These are phyloP conservation scores for Mylabris sibirica DNA, from an alignment of 2,888 invertebrate genomes.

Conservation along the genomic window DNA sequence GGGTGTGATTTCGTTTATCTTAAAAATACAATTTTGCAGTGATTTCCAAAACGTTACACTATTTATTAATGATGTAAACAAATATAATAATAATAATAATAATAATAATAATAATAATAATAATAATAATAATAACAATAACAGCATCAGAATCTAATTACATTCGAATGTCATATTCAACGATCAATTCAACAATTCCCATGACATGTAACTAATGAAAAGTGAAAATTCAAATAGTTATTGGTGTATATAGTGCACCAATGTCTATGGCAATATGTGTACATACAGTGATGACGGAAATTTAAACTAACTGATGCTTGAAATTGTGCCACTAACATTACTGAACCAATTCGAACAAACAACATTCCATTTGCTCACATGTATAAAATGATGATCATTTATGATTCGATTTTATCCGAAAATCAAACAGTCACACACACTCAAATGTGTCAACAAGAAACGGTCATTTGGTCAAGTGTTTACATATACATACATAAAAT, in stretches of 20 bases:
- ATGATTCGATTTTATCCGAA: conserved; percentile 12
- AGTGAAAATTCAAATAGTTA: conserved; percentile 11
- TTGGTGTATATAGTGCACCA: not conserved
- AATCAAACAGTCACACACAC: conserved; percentile 13
- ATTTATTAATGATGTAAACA: not conserved
- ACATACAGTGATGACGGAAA: not conserved
- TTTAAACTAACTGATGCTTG: conserved; percentile 15
- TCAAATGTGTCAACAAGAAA: conserved; percentile 17
- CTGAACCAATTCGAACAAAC: conserved; percentile 22
- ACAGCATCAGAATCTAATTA: conserved; percentile 3
- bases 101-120: too few relatives aligned
- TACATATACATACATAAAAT: conserved; percentile 10
- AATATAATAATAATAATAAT: not conserved
- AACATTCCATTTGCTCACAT: not conserved
- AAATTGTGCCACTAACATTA: conserved; percentile 15
- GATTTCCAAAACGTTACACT: not conserved
- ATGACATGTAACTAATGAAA: not conserved
- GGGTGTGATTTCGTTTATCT: not conserved
- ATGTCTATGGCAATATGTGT: not conserved
- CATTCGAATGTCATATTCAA: not conserved
- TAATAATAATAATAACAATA: too few relatives aligned
- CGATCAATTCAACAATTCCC: conserved; percentile 10
- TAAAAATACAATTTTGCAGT: not conserved
- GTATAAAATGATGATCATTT: conserved; percentile 7
- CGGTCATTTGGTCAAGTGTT: conserved; percentile 15